A percentile compares a stretch with the other conserved stretches of the same genome.
Conservation (phyloP, 2,888 invertebrate species). For the Mimachlamys varia region DNA sequence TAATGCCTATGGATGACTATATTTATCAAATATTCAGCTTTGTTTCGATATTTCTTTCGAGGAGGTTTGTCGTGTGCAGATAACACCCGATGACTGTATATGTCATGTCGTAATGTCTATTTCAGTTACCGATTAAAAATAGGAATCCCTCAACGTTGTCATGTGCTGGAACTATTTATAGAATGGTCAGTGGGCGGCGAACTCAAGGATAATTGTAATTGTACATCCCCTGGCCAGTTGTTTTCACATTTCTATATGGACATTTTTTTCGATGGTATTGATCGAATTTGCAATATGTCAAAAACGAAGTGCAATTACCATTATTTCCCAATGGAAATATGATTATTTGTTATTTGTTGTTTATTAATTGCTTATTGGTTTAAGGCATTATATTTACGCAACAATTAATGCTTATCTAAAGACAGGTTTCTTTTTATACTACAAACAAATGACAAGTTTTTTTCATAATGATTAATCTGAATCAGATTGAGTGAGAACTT, state of each 20-base stretch:
- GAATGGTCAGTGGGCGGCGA: background rate
- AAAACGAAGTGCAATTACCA: too few relatives aligned
- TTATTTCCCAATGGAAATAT: background rate
- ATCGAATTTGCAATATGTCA: too few relatives aligned
- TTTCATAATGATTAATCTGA: too few relatives aligned
- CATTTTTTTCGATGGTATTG: too few relatives aligned
- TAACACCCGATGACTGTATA: background rate
- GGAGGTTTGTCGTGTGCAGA: too few relatives aligned
- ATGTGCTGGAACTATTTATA: background rate
- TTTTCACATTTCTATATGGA: background rate
- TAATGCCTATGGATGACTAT: background rate
- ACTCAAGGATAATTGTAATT: background rate
- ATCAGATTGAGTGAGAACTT: background rate
- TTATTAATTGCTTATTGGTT: too few relatives aligned
- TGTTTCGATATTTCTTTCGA: too few relatives aligned
- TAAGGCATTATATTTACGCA: too few relatives aligned
- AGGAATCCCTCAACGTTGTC: background rate
- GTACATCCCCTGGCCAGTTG: background rate
- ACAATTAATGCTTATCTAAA: too few relatives aligned
- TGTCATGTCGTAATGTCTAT: conserved; percentile 1
- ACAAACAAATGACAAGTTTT: too few relatives aligned
- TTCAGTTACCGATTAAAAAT: background rate
- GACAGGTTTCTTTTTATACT: background rate
- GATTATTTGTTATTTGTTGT: background rate
- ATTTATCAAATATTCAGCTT: too few relatives aligned